Percentiles rank a stretch among this genome's conserved stretches.
phyloP scores from a whole-genome alignment of 2,113 vertebrate species.

The human region DNA sequence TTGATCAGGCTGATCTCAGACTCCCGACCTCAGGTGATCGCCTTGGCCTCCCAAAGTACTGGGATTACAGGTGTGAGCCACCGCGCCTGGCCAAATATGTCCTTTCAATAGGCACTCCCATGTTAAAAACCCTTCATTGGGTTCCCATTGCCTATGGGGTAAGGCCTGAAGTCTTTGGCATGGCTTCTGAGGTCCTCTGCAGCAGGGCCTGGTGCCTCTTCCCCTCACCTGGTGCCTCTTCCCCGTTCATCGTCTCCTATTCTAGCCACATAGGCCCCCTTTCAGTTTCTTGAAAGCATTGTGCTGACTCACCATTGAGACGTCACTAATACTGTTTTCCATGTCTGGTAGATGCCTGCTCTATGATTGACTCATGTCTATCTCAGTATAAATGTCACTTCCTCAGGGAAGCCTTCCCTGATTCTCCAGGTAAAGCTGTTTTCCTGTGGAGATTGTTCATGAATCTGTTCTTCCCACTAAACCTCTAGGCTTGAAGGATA shows the following conservation, averaged over 20 bases:
- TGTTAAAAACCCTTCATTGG: neutral
- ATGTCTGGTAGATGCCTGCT: neutral
- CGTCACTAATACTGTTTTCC: neutral
- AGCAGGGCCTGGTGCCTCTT: neutral
- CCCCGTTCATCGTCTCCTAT: neutral
- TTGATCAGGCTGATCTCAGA: no score
- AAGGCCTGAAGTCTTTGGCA: neutral
- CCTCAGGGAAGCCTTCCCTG: neutral
- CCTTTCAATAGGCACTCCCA: neutral
- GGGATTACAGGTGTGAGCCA: no score
- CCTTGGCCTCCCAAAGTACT: no score
- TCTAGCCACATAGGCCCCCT: rapidly evolving
- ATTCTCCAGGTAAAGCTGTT: neutral
- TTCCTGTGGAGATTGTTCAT: rapidly evolving
- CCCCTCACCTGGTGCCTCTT: neutral
- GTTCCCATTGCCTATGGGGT: neutral
- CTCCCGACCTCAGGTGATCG: no score
- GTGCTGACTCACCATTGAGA: neutral
- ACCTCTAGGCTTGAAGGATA: neutral
- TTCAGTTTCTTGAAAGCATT: no score
- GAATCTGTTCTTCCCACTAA: neutral
- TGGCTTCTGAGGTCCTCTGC: neutral
- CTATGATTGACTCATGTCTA: neutral
- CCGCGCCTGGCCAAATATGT: no score
- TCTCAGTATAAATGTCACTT: neutral